These are phyloP conservation scores for Drosophila littoralis DNA, from an alignment of 1,140 invertebrate genomes.

Conservation along the genomic window DNA sequence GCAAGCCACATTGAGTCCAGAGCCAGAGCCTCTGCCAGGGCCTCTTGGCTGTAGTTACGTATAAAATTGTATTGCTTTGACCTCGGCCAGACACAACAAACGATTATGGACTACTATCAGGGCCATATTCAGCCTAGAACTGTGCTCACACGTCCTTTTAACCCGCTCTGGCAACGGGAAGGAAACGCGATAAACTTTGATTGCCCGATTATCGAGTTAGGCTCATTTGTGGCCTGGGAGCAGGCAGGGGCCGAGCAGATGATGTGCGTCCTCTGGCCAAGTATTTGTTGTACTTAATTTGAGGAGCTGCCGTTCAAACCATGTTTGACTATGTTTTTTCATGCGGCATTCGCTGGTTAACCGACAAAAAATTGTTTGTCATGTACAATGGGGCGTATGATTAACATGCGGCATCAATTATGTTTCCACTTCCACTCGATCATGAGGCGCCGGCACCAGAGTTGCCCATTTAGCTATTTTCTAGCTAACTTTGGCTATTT, in stretches of 20 bases:
- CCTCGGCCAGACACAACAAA: conserved; percentile 61
- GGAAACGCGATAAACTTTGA: conserved; percentile 65
- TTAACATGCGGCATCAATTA: not conserved
- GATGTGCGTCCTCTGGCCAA: too few species aligned
- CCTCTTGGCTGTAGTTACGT: conserved; percentile 55
- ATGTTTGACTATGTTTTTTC: not conserved
- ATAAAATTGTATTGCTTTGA: conserved; percentile 65
- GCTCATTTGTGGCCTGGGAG: conserved; percentile 55
- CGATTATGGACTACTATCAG: conserved; percentile 48
- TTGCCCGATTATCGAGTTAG: conserved; percentile 74
- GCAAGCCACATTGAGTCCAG: not conserved
- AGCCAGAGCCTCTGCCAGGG: not conserved
- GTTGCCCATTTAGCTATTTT: too few species aligned
- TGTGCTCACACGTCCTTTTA: not conserved
- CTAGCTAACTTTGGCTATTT: too few species aligned
- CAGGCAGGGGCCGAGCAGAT: not conserved
- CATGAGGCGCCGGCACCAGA: too few species aligned
- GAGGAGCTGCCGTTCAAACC: not conserved
- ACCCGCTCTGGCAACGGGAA: not conserved
- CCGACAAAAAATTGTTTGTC: not conserved
- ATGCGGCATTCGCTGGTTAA: not conserved
- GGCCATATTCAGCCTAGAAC: not conserved
- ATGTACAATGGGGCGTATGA: conserved; percentile 8
- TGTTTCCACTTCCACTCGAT: too few species aligned
- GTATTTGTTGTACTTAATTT: not conserved